These are phyloP conservation scores for Vicugna pacos DNA, from an alignment of 2,113 vertebrate species.

Conservation along the genomic window DNA sequence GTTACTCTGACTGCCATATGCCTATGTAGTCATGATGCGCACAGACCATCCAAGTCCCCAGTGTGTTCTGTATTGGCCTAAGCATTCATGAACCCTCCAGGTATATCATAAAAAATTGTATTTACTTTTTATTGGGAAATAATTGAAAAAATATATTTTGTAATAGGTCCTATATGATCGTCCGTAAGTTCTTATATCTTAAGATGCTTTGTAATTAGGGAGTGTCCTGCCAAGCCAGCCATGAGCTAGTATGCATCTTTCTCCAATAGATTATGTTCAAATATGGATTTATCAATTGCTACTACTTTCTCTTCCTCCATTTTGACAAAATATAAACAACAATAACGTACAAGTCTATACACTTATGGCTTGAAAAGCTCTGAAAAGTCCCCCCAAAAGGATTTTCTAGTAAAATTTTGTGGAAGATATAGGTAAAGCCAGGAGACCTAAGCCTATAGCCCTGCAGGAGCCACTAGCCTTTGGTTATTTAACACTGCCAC, in stretches of 20 bases:
- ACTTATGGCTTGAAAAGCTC: not conserved
- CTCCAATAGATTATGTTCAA: not conserved
- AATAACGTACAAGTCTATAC: not conserved
- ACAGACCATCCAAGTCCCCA: not conserved
- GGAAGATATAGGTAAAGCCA: not conserved
- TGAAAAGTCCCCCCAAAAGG: not conserved
- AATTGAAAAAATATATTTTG: constrained; percentile 16
- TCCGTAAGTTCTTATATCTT: not conserved
- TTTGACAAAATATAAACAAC: not conserved
- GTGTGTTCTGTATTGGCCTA: not conserved
- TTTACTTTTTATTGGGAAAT: constrained; percentile 17
- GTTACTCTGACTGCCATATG: not conserved
- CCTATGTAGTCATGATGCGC: not conserved
- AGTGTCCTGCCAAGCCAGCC: not conserved
- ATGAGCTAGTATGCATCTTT: not conserved
- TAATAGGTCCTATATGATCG: not conserved
- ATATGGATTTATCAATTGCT: not conserved
- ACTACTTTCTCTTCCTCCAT: not conserved
- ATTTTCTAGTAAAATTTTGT: not conserved
- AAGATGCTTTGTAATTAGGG: not conserved
- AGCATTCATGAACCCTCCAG: not conserved
- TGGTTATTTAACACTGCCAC: not conserved
- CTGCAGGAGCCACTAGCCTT: not conserved
- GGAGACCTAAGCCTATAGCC: not conserved
- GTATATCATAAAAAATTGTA: not conserved